phyloP scores from a whole-genome alignment of 2,113 vertebrate species.

The Willisornis vidua region DNA sequence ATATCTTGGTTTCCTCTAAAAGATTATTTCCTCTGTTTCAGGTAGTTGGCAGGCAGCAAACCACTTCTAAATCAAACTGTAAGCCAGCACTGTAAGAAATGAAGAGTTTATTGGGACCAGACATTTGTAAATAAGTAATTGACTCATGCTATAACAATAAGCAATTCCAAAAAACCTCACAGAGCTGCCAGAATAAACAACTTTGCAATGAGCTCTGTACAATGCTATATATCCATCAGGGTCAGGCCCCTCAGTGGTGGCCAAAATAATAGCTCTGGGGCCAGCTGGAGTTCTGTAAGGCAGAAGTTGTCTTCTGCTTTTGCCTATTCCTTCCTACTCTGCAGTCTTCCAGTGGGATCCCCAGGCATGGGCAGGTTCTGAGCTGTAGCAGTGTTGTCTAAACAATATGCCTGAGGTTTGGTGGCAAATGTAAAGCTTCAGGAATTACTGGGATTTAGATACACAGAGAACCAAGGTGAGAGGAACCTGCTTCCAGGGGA shows the following conservation, averaged over 20 bases:
- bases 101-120: constrained; percentile 49
- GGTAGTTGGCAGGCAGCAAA: constrained; percentile 20
- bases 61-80: constrained; percentile 18
- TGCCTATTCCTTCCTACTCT: background rate
- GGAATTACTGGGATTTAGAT: background rate
- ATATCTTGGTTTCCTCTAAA: background rate
- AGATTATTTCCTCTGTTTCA: constrained; percentile 6
- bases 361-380: background rate
- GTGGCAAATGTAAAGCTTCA: background rate
- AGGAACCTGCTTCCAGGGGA: background rate
- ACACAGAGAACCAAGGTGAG: background rate
- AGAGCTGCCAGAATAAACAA: constrained; percentile 61
- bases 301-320: background rate
- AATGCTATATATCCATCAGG: background rate
- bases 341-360: background rate
- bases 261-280: background rate
- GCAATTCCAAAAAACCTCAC: constrained; percentile 23
- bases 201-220: background rate
- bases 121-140: constrained; percentile 57
- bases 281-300: background rate
- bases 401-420: background rate
- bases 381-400: background rate
- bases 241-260: background rate
- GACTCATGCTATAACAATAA: constrained; percentile 38
- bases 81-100: background rate